phyloP scores from a whole-genome alignment of 1,140 invertebrate species.

The Pseudomyrmex flavicornis region DNA sequence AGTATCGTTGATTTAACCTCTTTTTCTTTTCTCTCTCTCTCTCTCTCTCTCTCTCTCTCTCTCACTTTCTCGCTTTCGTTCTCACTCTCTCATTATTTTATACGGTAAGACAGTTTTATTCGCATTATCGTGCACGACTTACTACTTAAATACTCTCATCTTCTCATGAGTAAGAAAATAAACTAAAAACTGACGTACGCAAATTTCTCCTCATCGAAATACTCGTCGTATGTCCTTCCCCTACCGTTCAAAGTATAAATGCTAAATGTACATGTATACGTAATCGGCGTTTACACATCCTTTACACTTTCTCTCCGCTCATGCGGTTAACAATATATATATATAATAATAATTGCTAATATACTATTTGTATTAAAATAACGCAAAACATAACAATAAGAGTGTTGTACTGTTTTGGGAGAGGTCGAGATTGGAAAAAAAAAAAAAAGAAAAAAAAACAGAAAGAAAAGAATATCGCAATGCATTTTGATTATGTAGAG shows the following conservation, averaged over 20 bases:
- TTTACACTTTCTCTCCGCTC: slow-evolving; percentile 37
- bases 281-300: slow-evolving; percentile 41
- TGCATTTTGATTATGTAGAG: slow-evolving; percentile 70
- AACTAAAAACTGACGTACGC: slow-evolving; percentile 32
- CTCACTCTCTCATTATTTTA: slow-evolving; percentile 13
- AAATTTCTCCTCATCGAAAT: background rate
- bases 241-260: slow-evolving; percentile 57
- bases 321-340: slow-evolving; percentile 20
- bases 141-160: slow-evolving; percentile 33
- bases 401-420: slow-evolving; percentile 64
- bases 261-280: slow-evolving; percentile 59
- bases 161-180: slow-evolving; percentile 24
- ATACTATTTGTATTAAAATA: slow-evolving; percentile 65
- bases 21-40: background rate
- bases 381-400: slow-evolving; percentile 64
- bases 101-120: slow-evolving; percentile 20
- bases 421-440: slow-evolving; percentile 51
- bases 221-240: background rate
- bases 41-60: background rate
- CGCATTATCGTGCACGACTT: background rate
- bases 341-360: slow-evolving; percentile 26
- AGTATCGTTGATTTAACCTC: slow-evolving; percentile 57
- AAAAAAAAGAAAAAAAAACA: background rate
- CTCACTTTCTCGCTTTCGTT: background rate
- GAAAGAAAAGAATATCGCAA: background rate